Percentiles rank a stretch among this genome's conserved stretches.
Conservation (phyloP, 2,113 vertebrate genomes). For the Sapajus apella region DNA sequence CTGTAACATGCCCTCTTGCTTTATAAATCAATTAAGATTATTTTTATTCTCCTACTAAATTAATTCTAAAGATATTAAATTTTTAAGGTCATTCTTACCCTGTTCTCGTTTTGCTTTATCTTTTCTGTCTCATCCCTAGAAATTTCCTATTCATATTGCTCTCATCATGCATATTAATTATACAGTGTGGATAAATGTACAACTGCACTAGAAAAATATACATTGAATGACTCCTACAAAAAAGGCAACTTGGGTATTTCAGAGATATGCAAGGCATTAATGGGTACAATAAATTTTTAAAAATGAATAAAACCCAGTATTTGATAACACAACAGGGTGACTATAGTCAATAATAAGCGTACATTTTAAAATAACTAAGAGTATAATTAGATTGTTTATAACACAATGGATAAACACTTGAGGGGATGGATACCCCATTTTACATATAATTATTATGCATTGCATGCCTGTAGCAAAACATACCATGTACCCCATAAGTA, state of each 20-base stretch:
- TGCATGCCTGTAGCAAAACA: too few species aligned
- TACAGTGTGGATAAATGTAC: not conserved
- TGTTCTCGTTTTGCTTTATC: slow-evolving; percentile 11
- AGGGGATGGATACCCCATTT: too few species aligned
- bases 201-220: not conserved
- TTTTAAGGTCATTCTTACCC: not conserved
- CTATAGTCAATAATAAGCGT: too few species aligned
- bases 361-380: too few species aligned
- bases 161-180: not conserved
- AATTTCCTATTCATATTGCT: not conserved
- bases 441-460: too few species aligned
- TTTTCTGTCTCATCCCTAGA: not conserved
- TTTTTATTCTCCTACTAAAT: slow-evolving; percentile 34
- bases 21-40: slow-evolving; percentile 28
- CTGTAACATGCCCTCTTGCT: not conserved
- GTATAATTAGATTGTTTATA: too few species aligned
- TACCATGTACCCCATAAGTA: too few species aligned
- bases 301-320: too few species aligned
- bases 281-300: too few species aligned
- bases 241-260: not conserved
- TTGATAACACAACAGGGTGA: too few species aligned
- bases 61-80: not conserved
- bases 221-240: not conserved
- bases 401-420: too few species aligned
- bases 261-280: not conserved